Evolutionary conservation across 2,113 vertebrate species (phyloP), one percentile per base, ranked within the genome.

Genomic region (Chloroceryle aenea): DNA sequence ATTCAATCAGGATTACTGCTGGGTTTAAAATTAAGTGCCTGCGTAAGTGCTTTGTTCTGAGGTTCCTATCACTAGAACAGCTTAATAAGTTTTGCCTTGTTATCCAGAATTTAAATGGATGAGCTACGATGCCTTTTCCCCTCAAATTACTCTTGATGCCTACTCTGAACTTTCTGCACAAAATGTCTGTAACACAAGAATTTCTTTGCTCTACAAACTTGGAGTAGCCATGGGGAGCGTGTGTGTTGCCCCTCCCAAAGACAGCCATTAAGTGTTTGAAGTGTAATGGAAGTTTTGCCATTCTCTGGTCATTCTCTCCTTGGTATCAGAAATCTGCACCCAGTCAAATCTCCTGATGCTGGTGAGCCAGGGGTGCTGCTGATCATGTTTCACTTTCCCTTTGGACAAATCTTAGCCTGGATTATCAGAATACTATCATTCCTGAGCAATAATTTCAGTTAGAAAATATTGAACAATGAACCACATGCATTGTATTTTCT

Each of bases 1-100:
- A 96, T 94, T 96, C 85, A 76, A 23, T 95, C 90, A 91, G 87
- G 74, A 87, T 94, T 96, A 90, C 78, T 90, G 71, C 61, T 80
- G 67, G 50, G 26, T 85, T 97, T 91, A 81, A 91, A 95, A 93
- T 90, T 62, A 96, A 93, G 91, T 91, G 63, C 74, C 62, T 3
- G 63, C 15, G 8, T 59, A 93, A 94, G 53, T 83, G 78, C 63
- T 91, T 93, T 89, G 78, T 76, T 36, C 34, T 63, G 53, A 56
- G 32, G 58, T 77, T 83, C 71, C 82, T 88, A 77, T 80, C 87
- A 76, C 16, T 63, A 87, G 63, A 34, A 78, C 7, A 87, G 42
- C 61, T 52, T 26, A 85, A 66, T 88, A 86, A 79, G 32, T 88
- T 96, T 79, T 91, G 58, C 55, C 47, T 88, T 73, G 66, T 83